Conservation (phyloP, 2,888 invertebrate genomes). For the Eupsilia transversa region DNA sequence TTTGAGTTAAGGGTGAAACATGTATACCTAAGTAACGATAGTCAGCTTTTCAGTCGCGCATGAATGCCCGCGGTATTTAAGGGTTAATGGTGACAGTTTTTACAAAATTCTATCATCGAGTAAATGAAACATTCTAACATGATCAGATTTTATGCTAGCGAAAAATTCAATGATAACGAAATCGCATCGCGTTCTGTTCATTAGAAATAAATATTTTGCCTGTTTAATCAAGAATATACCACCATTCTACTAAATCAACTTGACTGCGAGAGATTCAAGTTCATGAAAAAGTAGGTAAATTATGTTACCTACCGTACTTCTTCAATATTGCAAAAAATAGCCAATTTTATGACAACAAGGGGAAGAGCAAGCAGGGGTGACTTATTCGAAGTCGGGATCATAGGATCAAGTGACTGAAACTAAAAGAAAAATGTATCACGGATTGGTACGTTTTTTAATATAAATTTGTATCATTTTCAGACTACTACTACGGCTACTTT, state of each 20-base stretch:
- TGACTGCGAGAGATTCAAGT: neutral
- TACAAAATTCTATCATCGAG: no score
- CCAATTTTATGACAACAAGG: conserved; percentile 17
- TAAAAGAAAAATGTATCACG: neutral
- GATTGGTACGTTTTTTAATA: neutral
- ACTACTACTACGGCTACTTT: neutral
- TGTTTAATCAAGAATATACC: neutral
- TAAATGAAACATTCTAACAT: neutral
- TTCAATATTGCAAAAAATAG: conserved; percentile 31
- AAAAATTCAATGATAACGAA: neutral
- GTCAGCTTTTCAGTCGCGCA: neutral
- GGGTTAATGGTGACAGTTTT: conserved; percentile 1
- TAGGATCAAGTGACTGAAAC: conserved; percentile 2
- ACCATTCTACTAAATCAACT: neutral
- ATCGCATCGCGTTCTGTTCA: no score
- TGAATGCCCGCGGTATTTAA: neutral
- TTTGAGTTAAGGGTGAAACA: conserved; percentile 13
- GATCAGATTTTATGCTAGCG: neutral
- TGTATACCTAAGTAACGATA: neutral
- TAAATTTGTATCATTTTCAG: neutral
- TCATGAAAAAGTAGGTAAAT: conserved; percentile 31
- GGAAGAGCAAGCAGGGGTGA: conserved; percentile 21
- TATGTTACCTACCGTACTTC: conserved; percentile 7
- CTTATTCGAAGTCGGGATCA: neutral
- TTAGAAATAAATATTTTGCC: neutral